Base-by-base conservation (phyloP, 2,797 vertebrate species). In the Molossus molossus region DNA sequence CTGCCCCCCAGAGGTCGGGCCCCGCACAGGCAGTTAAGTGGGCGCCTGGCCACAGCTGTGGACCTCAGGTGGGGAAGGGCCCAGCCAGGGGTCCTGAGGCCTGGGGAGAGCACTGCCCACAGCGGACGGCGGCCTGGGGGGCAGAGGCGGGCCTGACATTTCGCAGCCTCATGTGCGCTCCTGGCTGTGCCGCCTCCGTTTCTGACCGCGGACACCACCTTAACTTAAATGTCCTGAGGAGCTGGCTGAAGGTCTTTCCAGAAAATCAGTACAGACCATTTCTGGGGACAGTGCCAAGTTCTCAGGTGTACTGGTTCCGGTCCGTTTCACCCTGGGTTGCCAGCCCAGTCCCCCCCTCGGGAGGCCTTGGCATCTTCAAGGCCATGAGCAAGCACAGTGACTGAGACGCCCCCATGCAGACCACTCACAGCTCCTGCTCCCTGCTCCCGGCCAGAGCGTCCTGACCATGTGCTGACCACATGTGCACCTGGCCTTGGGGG, bases 281-380 rank as follows among this genome's bases (percentile, higher is more conserved):
- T 13, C 18, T 48, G 0, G 1, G 33, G 83, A 64, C 1, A 0
- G 27, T 4, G 57, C 21, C 1, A 2, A 1, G 0, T 3, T 0
- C 20, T 6, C 5, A 4, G 75, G 4, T 33, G 50, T 15, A 0
- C 48, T 2, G 4, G 45, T 3, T 14, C 55, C 4, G n/a, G 33
- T 14, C 25, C 10, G 0, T 29, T 33, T 45, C 1, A 1, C 14
- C 11, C 55, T 2, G 11, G 84, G 13, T 1, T 1, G 9, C 33
- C 9, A 12, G 88, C 2, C 8, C 12, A 0, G 65, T 27, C 33
- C 70, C 58, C 4, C 50, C 1, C 2, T 0, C 0, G 1, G 14
- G 57, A 67, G 40, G 85, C 84, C 53, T 8, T 0, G 1, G 1
- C 18, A n/a, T 12, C 55, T 9, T 64, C 70, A 27, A 64, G 72